Percentiles rank a stretch among this genome's conserved stretches.
Evolutionary conservation across 2,888 invertebrate genomes (phyloP).

Genomic region (Stenodera caucasica): DNA sequence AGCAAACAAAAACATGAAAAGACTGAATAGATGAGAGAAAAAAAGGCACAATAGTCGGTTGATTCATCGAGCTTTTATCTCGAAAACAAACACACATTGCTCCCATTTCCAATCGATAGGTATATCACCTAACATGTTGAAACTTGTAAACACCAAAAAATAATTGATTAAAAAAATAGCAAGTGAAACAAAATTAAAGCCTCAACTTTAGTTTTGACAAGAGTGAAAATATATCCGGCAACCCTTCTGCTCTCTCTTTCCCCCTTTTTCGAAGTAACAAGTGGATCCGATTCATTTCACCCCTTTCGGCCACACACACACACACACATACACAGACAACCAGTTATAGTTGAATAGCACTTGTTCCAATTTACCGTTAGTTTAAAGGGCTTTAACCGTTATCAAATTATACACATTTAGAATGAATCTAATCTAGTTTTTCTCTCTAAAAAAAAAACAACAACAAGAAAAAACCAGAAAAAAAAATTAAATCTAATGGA

Average conservation of each 20-base stretch:
- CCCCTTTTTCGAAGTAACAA: not conserved
- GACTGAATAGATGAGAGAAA: not conserved
- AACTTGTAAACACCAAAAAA: not conserved
- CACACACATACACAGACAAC: not conserved
- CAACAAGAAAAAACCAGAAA: not conserved
- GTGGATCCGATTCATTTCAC: not conserved
- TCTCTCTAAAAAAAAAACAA: too few relatives aligned
- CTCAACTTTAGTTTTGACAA: too few relatives aligned
- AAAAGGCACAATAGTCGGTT: not conserved
- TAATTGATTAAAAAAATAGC: too few relatives aligned
- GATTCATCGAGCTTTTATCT: not conserved
- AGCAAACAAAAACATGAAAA: not conserved
- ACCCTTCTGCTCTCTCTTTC: not conserved
- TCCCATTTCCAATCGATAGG: not conserved
- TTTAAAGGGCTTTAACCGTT: not conserved
- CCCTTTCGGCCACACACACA: not conserved
- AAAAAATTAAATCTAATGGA: not conserved
- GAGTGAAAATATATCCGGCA: too few relatives aligned
- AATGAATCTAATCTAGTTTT: too few relatives aligned
- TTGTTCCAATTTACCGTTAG: slow-evolving; percentile 1
- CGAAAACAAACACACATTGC: too few relatives aligned
- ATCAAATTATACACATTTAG: not conserved
- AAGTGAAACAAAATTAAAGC: too few relatives aligned
- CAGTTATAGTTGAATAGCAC: not conserved
- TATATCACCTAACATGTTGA: not conserved